phyloP scores from a whole-genome alignment of 2,888 invertebrate species.

The Ypsolopha sequella region DNA sequence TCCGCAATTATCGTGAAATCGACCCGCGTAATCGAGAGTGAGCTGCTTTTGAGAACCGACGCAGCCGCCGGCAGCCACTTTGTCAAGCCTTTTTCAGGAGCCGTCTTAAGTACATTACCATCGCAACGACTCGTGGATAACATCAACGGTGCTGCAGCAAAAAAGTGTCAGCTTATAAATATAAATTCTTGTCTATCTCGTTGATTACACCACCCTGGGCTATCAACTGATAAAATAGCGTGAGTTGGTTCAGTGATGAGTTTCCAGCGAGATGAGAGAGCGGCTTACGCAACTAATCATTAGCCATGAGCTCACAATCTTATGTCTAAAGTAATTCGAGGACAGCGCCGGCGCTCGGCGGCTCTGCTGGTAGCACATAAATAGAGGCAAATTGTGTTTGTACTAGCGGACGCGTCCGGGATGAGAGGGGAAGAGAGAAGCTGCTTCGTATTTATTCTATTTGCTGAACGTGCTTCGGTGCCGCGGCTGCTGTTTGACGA shows the following conservation, averaged over 20 bases:
- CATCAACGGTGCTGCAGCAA: not conserved
- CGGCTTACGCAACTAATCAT: constrained; percentile 13
- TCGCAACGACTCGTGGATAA: constrained; percentile 15
- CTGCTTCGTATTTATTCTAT: constrained; percentile 60
- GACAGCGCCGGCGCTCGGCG: constrained; percentile 14
- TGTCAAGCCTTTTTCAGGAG: constrained; percentile 35
- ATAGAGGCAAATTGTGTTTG: constrained; percentile 60
- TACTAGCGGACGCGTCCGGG: constrained; percentile 32
- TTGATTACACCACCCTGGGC: not conserved
- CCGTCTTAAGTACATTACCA: constrained; percentile 35
- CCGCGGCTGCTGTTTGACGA: constrained; percentile 58
- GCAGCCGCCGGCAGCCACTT: constrained; percentile 28
- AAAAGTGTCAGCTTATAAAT: not conserved
- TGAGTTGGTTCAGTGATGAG: not conserved
- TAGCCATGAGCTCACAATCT: constrained; percentile 19
- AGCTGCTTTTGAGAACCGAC: constrained; percentile 14
- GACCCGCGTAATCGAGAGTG: constrained; percentile 28
- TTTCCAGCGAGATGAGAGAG: not conserved
- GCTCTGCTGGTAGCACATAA: constrained; percentile 32
- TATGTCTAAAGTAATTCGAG: constrained; percentile 25
- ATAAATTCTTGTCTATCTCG: not conserved
- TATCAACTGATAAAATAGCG: not conserved
- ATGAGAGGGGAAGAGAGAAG: constrained; percentile 24
- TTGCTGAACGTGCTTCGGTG: constrained; percentile 61
- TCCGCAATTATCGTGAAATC: constrained; percentile 46